These are phyloP conservation scores for Hecatera dysodea DNA, from an alignment of 2,888 invertebrate species.

Conservation along the genomic window DNA sequence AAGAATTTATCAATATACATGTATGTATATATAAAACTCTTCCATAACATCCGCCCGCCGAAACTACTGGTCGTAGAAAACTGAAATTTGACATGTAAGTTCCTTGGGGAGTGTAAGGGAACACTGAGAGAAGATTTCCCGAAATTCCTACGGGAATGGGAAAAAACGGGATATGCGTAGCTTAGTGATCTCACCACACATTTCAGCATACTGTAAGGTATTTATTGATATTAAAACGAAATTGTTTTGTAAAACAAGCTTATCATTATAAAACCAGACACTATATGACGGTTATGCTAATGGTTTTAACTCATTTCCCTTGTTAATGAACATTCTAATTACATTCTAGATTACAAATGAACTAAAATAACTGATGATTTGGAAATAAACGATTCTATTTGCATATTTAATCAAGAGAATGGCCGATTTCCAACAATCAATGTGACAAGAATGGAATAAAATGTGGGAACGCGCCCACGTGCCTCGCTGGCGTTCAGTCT, in stretches of 20 bases:
- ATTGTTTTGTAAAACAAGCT: slow-evolving; percentile 19
- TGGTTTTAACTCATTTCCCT: slow-evolving; percentile 28
- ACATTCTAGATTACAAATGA: slow-evolving; percentile 46
- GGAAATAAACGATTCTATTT: slow-evolving; percentile 59
- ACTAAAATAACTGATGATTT: slow-evolving; percentile 43
- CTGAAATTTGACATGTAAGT: too few species aligned
- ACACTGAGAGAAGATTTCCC: too few species aligned
- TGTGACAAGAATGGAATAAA: slow-evolving; percentile 63
- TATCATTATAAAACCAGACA: slow-evolving; percentile 33
- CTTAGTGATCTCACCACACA: too few species aligned
- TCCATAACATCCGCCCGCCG: too few species aligned
- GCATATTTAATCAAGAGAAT: slow-evolving; percentile 64
- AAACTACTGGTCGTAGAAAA: too few species aligned
- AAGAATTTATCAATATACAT: not conserved
- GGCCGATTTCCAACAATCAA: slow-evolving; percentile 56
- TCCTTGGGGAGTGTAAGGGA: too few species aligned
- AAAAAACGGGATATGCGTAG: too few species aligned
- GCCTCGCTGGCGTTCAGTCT: slow-evolving; percentile 47
- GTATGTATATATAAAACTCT: too few species aligned
- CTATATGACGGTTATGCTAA: slow-evolving; percentile 24
- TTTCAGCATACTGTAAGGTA: slow-evolving; percentile 2
- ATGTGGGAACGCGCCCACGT: slow-evolving; percentile 74
- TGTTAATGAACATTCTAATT: slow-evolving; percentile 45
- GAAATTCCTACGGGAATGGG: too few species aligned
- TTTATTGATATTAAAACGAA: slow-evolving; percentile 12